Evolutionary conservation across 2,888 invertebrate genomes (phyloP).

Genomic region (Mamestra brassicae): DNA sequence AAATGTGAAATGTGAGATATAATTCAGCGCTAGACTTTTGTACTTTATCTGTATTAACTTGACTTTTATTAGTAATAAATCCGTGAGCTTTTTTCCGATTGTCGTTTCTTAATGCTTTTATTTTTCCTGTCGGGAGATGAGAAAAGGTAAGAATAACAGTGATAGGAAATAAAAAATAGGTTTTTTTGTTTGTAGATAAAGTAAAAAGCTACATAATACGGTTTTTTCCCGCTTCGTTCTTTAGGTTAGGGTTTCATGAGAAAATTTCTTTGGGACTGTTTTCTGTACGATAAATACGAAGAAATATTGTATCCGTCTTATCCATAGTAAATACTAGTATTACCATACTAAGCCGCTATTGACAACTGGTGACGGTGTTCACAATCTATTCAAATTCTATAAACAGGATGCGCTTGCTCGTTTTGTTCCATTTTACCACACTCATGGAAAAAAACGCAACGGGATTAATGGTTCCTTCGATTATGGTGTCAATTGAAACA

Average conservation of each 20-base stretch:
- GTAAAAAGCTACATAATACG: neutral
- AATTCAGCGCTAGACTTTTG: neutral
- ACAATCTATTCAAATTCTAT: neutral
- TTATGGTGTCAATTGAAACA: neutral
- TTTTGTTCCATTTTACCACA: neutral
- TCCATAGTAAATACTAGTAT: neutral
- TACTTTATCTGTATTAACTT: conserved; percentile 20
- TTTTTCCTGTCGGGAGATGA: neutral
- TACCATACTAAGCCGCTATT: neutral
- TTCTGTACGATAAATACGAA: neutral
- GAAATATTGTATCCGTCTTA: neutral
- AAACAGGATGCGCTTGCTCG: neutral
- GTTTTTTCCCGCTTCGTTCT: neutral
- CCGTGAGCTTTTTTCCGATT: neutral
- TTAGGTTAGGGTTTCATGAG: conserved; percentile 3
- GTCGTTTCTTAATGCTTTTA: neutral
- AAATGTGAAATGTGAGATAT: conserved; percentile 3
- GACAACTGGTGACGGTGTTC: no score
- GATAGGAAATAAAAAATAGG: conserved; percentile 10
- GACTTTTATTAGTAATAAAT: neutral
- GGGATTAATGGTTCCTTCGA: no score
- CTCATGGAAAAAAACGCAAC: neutral
- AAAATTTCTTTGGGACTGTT: neutral
- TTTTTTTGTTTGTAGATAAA: conserved; percentile 8
- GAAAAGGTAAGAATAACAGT: neutral